Percentiles rank a stretch among this genome's conserved stretches.
These are phyloP conservation scores for Hyposmocoma kahamanoa DNA, from an alignment of 1,140 invertebrate species.

Conservation along the genomic window DNA sequence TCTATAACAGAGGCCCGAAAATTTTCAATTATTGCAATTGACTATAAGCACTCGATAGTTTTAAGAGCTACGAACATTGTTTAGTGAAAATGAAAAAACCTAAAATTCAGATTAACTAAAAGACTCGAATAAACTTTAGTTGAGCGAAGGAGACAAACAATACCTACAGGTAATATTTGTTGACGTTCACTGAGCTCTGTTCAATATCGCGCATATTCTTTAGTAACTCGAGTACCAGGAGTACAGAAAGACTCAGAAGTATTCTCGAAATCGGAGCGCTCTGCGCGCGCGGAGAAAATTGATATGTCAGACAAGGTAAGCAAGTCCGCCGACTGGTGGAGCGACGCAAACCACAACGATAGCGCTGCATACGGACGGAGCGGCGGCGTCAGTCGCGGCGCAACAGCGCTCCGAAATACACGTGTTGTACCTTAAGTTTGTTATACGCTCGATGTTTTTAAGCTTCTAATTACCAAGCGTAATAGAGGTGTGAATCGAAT, in stretches of 20 bases:
- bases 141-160: too few relatives aligned
- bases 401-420: background rate
- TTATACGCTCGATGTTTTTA: background rate
- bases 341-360: constrained; percentile 14
- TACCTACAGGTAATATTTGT: too few relatives aligned
- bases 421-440: background rate
- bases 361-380: too few relatives aligned
- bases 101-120: too few relatives aligned
- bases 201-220: constrained; percentile 60
- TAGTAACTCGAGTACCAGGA: constrained; percentile 65
- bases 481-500: constrained; percentile 16
- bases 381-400: background rate
- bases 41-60: too few relatives aligned
- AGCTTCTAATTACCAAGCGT: background rate
- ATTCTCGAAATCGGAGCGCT: constrained; percentile 19
- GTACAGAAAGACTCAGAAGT: constrained; percentile 36
- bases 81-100: too few relatives aligned
- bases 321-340: constrained; percentile 36
- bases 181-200: constrained; percentile 20
- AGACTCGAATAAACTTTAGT: too few relatives aligned
- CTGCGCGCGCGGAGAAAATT: constrained; percentile 44
- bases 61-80: too few relatives aligned
- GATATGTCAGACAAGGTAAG: constrained; percentile 59
- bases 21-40: too few relatives aligned
- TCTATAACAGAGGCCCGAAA: too few relatives aligned